Evolutionary conservation across 2,888 invertebrate species (phyloP).

Genomic region (Tipula unca): DNA sequence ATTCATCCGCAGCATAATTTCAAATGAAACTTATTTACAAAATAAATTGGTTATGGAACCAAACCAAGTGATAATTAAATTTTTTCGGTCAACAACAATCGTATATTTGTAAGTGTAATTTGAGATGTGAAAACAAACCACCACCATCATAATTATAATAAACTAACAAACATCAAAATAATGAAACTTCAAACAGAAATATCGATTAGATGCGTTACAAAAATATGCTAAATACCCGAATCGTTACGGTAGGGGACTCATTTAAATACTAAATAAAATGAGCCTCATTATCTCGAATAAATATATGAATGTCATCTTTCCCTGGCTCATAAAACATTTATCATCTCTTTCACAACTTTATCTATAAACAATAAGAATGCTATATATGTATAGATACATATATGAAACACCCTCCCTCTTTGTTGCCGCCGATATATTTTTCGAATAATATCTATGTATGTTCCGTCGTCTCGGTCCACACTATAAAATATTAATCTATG

Average conservation of each 20-base stretch:
- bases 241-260: background rate
- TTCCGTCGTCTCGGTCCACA: background rate
- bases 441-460: background rate
- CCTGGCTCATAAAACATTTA: background rate
- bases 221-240: slow-evolving; percentile 8
- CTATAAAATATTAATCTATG: background rate
- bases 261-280: background rate
- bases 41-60: background rate
- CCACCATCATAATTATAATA: background rate
- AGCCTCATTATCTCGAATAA: background rate
- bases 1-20: too few relatives aligned
- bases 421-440: background rate
- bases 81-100: background rate
- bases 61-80: background rate
- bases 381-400: background rate
- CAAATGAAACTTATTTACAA: background rate
- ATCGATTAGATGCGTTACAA: background rate
- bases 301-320: background rate
- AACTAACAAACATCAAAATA: background rate
- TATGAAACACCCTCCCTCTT: background rate
- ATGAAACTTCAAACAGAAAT: background rate
- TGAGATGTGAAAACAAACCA: background rate
- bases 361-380: background rate
- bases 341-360: background rate
- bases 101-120: background rate